Base-by-base conservation (phyloP, 1,140 invertebrate genomes). In the Thaumatotibia leucotreta region DNA sequence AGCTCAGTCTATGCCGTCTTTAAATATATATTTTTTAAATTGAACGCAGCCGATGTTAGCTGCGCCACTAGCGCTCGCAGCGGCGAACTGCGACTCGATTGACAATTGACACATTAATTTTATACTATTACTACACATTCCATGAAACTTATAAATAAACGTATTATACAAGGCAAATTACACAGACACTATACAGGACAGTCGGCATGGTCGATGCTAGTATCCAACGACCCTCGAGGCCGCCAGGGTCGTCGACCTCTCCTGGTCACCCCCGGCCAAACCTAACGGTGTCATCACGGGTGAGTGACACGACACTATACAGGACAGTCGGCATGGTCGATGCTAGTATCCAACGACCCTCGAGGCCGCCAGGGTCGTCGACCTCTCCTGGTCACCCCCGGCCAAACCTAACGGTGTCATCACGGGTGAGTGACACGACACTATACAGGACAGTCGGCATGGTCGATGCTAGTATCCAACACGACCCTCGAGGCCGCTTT, bases 171-270 rank as follows among this genome's bases (percentile, higher is more conserved):
- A n/a, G n/a, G n/a, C n/a, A n/a, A n/a, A n/a, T n/a, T n/a, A n/a
- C n/a, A n/a, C n/a, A n/a, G n/a, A n/a, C n/a, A n/a, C n/a, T n/a
- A n/a, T n/a, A n/a, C n/a, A n/a, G n/a, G n/a, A n/a, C n/a, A 97
- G 80, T 98, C 97, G 11, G 94, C 95, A 2, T 99, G 97, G 97
- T 98, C 97, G 75, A 97, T 99, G 96, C 95, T 97, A 3, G 97
- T 97, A 3, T 86, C 95, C 20, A 99, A 96, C 94, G 61, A 99
- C 98, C 1, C 93, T 95, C 69, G 97, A 98, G 92, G 94, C 96
- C 84, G 96, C 97, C 4, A 97, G 98, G 0, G 97, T 97, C 79
- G 94, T 97, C 3, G 94, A 95, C 76, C 86, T 99, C 4, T 94
- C 95, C 69, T 99, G 98, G 98, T 93, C 96, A 80, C 96, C 98